A percentile compares a stretch with the other conserved stretches of the same genome.
These are phyloP conservation scores for Patella ulyssiponensis DNA, from an alignment of 2,888 invertebrate species.

Conservation along the genomic window DNA sequence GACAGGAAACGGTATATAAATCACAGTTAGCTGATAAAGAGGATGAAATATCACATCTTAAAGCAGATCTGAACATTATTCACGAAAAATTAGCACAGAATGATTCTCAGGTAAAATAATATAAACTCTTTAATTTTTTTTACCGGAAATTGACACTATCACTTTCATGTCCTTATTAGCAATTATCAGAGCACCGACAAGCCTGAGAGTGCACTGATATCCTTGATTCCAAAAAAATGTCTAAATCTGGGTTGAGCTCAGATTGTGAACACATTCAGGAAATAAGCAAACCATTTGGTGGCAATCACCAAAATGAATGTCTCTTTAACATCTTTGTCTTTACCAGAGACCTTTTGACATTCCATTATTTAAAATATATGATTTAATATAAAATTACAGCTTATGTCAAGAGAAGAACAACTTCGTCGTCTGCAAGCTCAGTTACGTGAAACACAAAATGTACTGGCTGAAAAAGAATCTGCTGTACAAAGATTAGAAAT, in stretches of 20 bases:
- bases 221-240: no score
- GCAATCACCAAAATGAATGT: no score
- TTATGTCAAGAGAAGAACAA: slow-evolving; percentile 60
- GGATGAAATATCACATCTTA: slow-evolving; percentile 59
- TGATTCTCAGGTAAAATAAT: slow-evolving; percentile 54
- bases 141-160: no score
- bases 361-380: neutral
- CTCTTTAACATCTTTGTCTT: no score
- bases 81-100: slow-evolving; percentile 64
- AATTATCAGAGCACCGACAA: no score
- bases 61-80: slow-evolving; percentile 63
- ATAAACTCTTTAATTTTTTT: no score
- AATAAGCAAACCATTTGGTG: no score
- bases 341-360: no score
- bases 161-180: no score
- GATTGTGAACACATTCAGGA: no score
- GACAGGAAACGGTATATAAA: slow-evolving; percentile 61
- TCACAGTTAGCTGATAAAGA: slow-evolving; percentile 62
- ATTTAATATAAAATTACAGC: slow-evolving; percentile 41
- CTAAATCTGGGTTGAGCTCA: no score
- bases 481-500: slow-evolving; percentile 57
- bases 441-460: slow-evolving; percentile 53
- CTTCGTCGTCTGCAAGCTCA: slow-evolving; percentile 54
- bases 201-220: no score
- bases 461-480: slow-evolving; percentile 52